Percentiles rank a stretch among this genome's conserved stretches.
phyloP scores from a whole-genome alignment of 2,888 invertebrate species.

The Liodrosophila aerea region DNA sequence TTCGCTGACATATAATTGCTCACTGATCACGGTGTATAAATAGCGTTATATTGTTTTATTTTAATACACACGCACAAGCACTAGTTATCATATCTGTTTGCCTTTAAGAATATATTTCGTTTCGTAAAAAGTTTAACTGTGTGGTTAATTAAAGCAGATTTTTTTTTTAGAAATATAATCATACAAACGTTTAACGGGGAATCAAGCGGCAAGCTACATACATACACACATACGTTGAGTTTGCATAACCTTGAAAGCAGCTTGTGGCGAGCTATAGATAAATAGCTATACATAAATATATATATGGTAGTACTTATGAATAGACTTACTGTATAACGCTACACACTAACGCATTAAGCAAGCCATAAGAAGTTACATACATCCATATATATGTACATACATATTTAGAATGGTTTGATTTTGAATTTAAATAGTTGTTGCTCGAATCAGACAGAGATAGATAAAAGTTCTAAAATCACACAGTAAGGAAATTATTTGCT shows the following conservation, averaged over 20 bases:
- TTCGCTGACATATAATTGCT: too few relatives aligned
- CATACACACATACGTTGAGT: slow-evolving; percentile 21
- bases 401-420: slow-evolving; percentile 32
- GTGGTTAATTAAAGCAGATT: slow-evolving; percentile 11
- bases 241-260: slow-evolving; percentile 50
- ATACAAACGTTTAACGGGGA: slow-evolving; percentile 2
- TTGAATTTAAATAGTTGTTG: slow-evolving; percentile 45
- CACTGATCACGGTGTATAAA: too few relatives aligned
- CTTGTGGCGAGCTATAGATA: slow-evolving; percentile 43
- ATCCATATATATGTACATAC: slow-evolving; percentile 14
- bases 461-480: slow-evolving; percentile 22
- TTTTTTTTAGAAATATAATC: slow-evolving; percentile 22
- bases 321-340: background rate
- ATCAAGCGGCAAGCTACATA: slow-evolving; percentile 22
- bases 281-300: slow-evolving; percentile 12
- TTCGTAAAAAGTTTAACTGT: background rate
- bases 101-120: too few relatives aligned
- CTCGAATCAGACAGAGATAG: slow-evolving; percentile 7
- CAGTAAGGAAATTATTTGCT: slow-evolving; percentile 53
- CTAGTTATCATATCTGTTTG: too few relatives aligned
- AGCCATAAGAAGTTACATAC: slow-evolving; percentile 1
- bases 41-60: too few relatives aligned
- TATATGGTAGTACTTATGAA: slow-evolving; percentile 4
- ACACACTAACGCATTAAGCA: background rate
- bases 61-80: too few relatives aligned